A percentile compares a stretch with the other conserved stretches of the same genome.
Evolutionary conservation across 2,797 vertebrate species (phyloP).

Genomic region (Pelochelys cantorii): DNA sequence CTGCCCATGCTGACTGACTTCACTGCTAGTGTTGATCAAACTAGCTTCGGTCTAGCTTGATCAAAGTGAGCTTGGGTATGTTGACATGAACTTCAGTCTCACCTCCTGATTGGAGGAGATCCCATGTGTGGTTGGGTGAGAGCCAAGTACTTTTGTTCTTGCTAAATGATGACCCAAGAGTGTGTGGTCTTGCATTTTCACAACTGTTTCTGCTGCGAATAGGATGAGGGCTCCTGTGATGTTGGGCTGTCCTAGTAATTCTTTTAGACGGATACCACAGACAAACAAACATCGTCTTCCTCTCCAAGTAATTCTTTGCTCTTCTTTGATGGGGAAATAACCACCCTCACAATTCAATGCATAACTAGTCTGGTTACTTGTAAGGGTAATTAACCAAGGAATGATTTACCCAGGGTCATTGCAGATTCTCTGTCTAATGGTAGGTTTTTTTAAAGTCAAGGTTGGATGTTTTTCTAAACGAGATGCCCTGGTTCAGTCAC

Average conservation of each 20-base stretch:
- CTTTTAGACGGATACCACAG: not conserved
- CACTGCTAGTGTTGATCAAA: too few relatives aligned
- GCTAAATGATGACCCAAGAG: rapidly evolving
- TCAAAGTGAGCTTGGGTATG: not conserved
- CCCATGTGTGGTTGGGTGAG: rapidly evolving
- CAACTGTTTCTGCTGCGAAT: rapidly evolving
- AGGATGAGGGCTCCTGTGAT: rapidly evolving
- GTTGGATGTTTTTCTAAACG: not conserved
- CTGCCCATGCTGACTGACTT: too few relatives aligned
- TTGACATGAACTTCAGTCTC: not conserved
- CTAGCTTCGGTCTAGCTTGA: not conserved
- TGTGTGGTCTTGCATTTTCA: not conserved
- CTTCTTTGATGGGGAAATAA: not conserved
- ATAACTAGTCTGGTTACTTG: not conserved
- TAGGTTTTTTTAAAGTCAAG: not conserved
- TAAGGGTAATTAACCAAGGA: not conserved
- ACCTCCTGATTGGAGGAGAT: not conserved
- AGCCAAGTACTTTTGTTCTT: too few relatives aligned
- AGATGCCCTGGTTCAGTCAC: not conserved
- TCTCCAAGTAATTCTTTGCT: rapidly evolving
- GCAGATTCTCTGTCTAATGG: not conserved
- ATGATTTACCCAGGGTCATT: not conserved
- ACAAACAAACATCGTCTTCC: too few relatives aligned
- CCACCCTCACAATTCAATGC: not conserved
- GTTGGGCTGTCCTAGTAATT: rapidly evolving